phyloP scores from a whole-genome alignment of 2,888 invertebrate species.

The Lissocephala sabroskyi region DNA sequence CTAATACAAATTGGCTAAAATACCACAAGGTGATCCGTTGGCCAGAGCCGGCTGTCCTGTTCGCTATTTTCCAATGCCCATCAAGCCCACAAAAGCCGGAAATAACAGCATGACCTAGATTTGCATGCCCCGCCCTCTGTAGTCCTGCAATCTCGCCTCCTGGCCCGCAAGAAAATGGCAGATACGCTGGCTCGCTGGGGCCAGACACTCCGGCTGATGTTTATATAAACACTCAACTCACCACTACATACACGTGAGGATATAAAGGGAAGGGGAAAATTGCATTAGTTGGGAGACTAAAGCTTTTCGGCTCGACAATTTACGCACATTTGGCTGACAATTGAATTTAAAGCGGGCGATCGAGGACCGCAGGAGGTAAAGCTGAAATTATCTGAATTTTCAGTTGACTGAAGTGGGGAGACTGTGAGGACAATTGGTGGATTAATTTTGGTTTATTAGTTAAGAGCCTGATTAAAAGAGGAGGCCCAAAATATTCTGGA shows the following conservation, averaged over 20 bases:
- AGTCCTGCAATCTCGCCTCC: neutral
- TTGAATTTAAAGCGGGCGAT: slow-evolving; percentile 2
- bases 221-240: slow-evolving; percentile 20
- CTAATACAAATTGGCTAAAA: slow-evolving; percentile 47
- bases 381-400: no score
- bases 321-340: slow-evolving; percentile 2
- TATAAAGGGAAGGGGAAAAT: slow-evolving; percentile 13
- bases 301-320: slow-evolving; percentile 1
- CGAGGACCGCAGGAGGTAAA: no score
- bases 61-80: slow-evolving; percentile 23
- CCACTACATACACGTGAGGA: neutral
- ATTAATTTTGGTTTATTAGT: no score
- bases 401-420: no score
- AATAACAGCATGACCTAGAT: slow-evolving; percentile 57
- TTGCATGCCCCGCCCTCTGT: slow-evolving; percentile 15
- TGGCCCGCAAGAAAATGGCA: neutral
- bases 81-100: slow-evolving; percentile 59
- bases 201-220: slow-evolving; percentile 5
- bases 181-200: no score
- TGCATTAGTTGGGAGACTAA: slow-evolving; percentile 16
- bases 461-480: no score
- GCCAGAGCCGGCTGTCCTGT: slow-evolving; percentile 8
- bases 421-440: no score
- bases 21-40: slow-evolving; percentile 42
- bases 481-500: no score